Evolutionary conservation across 2,797 vertebrate species (phyloP).

Genomic region (Clarias fuscus): DNA sequence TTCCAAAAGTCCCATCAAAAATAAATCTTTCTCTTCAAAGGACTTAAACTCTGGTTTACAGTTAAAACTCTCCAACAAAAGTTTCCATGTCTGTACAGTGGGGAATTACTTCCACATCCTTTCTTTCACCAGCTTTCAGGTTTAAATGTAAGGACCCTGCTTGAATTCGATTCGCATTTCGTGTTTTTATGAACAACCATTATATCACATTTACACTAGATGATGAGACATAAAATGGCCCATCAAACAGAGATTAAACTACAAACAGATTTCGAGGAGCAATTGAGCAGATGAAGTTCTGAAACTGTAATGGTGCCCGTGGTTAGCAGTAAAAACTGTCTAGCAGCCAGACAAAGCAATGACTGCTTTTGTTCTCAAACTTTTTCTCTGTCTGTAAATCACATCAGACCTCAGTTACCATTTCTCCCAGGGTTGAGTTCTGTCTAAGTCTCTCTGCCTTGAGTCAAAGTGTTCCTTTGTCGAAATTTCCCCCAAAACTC

Average conservation of each 20-base stretch:
- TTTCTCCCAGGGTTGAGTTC: constrained; percentile 29
- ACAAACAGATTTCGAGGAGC: constrained; percentile 1
- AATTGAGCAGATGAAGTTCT: constrained; percentile 25
- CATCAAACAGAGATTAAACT: constrained; percentile 3
- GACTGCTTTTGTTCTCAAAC: constrained; percentile 36
- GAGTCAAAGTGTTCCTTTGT: constrained; percentile 50
- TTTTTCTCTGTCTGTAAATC: constrained; percentile 39
- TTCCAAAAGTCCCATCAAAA: constrained; percentile 8
- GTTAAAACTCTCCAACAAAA: constrained; percentile 11
- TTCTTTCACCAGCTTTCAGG: neutral
- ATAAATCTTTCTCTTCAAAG: constrained; percentile 32
- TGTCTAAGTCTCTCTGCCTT: constrained; percentile 11
- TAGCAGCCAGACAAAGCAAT: constrained; percentile 29
- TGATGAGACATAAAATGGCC: constrained; percentile 16
- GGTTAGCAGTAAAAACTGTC: constrained; percentile 28
- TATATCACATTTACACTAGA: constrained; percentile 16
- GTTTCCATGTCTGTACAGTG: constrained; percentile 20
- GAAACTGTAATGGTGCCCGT: constrained; percentile 20
- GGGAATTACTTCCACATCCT: neutral
- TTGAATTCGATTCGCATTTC: neutral
- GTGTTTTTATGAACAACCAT: neutral
- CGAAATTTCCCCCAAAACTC: constrained; percentile 35
- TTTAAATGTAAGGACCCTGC: neutral
- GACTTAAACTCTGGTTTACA: constrained; percentile 12
- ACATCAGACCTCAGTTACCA: constrained; percentile 41